These are phyloP conservation scores for Glomeris maerens DNA, from an alignment of 1,140 invertebrate species.

Conservation along the genomic window DNA sequence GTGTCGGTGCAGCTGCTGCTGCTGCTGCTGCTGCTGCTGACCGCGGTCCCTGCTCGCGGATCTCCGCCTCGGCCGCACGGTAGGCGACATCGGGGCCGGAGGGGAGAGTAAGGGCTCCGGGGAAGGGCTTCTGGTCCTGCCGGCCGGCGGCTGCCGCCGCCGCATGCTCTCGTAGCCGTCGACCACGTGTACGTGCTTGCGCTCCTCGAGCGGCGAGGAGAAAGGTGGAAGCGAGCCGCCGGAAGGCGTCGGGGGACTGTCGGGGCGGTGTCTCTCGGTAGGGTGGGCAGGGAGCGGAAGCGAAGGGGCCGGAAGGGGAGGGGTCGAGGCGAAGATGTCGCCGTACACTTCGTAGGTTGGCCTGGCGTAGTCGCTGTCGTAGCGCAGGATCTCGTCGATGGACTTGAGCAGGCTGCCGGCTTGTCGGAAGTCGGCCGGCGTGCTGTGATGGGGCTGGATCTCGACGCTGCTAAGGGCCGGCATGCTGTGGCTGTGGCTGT, in stretches of 20 bases:
- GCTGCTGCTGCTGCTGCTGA: conserved; percentile 10
- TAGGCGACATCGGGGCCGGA: conserved; percentile 14
- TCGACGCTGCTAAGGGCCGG: conserved; percentile 15
- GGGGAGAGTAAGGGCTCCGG: conserved; percentile 7
- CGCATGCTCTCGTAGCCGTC: neutral
- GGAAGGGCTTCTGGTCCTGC: neutral
- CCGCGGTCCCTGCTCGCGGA: neutral
- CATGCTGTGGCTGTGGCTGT: conserved; percentile 3
- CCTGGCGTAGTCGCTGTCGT: conserved; percentile 20
- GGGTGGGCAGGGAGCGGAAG: neutral
- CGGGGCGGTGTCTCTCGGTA: neutral
- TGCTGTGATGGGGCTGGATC: conserved; percentile 21
- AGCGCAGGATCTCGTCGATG: conserved; percentile 37
- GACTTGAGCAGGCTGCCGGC: conserved; percentile 34
- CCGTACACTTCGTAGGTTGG: conserved; percentile 1
- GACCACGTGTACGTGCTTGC: neutral
- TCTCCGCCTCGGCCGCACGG: neutral
- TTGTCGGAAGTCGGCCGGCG: conserved; percentile 12
- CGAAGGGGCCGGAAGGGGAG: conserved; percentile 5
- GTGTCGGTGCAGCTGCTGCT: conserved; percentile 11
- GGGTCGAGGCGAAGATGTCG: neutral
- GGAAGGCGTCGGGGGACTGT: neutral
- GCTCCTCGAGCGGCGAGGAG: neutral
- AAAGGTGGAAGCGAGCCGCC: too few relatives aligned
- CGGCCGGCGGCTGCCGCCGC: neutral